Percentiles rank a stretch among this genome's conserved stretches.
phyloP scores from a whole-genome alignment of 2,113 vertebrate species.

The Cinclus cinclus region DNA sequence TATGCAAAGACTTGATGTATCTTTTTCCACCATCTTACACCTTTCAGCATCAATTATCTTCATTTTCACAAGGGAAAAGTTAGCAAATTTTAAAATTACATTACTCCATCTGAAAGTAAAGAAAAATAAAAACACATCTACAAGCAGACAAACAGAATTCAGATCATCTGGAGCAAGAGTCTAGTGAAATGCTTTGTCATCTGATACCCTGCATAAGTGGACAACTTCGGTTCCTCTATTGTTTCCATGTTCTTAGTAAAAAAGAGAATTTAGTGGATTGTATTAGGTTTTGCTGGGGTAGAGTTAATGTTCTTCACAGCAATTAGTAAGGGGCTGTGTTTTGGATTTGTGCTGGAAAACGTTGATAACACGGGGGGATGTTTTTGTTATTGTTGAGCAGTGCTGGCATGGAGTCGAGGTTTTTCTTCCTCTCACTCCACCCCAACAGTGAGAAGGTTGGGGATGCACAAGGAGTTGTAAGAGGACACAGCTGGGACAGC shows the following conservation, averaged over 20 bases:
- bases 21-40: not conserved
- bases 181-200: not conserved
- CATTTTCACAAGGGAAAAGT: not conserved
- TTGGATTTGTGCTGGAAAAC: not conserved
- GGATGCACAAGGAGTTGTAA: too few relatives aligned
- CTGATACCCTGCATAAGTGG: not conserved
- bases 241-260: fast-evolving
- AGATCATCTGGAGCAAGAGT: not conserved
- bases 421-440: not conserved
- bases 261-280: not conserved
- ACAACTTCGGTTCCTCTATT: not conserved
- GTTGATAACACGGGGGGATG: too few relatives aligned
- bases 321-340: not conserved
- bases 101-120: not conserved
- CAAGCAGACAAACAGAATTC: not conserved
- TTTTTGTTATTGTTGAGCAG: not conserved
- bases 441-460: not conserved
- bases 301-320: not conserved
- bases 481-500: not conserved
- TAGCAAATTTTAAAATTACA: not conserved
- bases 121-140: not conserved
- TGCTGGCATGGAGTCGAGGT: not conserved
- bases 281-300: not conserved
- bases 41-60: not conserved
- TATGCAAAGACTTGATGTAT: not conserved